These are phyloP conservation scores for Pollenia amentaria DNA, from an alignment of 2,888 invertebrate genomes.

Conservation along the genomic window DNA sequence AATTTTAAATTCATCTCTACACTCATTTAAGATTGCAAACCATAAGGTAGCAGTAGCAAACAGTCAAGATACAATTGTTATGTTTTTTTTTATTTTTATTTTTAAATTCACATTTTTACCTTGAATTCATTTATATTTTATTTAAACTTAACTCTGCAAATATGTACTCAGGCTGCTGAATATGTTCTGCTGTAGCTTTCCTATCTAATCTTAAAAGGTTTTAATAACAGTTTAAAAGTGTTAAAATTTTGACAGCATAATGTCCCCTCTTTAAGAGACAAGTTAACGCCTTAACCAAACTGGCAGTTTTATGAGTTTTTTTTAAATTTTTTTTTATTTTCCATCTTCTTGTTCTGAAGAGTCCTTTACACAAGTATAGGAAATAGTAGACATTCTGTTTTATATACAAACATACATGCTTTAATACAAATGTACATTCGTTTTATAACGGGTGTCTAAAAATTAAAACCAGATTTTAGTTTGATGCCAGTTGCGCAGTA, in stretches of 20 bases:
- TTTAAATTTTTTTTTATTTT: constrained; percentile 25
- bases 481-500: too few species aligned
- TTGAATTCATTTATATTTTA: constrained; percentile 39
- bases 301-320: not conserved
- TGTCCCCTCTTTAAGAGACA: constrained; percentile 63
- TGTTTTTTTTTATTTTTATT: not conserved
- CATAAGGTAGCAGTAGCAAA: constrained; percentile 56
- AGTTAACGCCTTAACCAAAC: constrained; percentile 60
- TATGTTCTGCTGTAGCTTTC: not conserved
- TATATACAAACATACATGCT: not conserved
- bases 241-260: constrained; percentile 68
- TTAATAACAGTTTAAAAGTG: constrained; percentile 71
- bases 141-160: constrained; percentile 19
- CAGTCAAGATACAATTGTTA: constrained; percentile 41
- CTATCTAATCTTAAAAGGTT: constrained; percentile 64
- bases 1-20: constrained; percentile 49
- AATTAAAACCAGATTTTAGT: not conserved
- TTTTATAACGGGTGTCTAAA: not conserved
- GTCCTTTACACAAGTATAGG: constrained; percentile 57
- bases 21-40: constrained; percentile 45
- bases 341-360: constrained; percentile 29
- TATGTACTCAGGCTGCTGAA: not conserved
- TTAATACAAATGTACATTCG: constrained; percentile 18
- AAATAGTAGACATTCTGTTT: constrained; percentile 28
- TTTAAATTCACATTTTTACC: constrained; percentile 32